phyloP scores from a whole-genome alignment of 2,888 invertebrate genomes.

The Psylliodes chrysocephalus region DNA sequence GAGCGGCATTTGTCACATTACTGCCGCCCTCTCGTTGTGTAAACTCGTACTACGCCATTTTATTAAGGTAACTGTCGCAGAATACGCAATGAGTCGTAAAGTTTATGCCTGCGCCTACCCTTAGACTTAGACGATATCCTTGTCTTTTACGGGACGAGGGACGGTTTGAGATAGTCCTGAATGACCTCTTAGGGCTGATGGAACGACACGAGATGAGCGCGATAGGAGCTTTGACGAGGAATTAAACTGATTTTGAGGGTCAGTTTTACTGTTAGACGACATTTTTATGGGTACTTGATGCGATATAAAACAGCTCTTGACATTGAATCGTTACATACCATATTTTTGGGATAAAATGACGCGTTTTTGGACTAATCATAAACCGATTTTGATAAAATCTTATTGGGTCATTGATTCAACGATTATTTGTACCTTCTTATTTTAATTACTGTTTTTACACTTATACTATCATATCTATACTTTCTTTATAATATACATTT shows the following conservation, averaged over 20 bases:
- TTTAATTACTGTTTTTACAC: too few relatives aligned
- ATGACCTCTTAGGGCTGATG: constrained; percentile 61
- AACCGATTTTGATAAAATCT: too few relatives aligned
- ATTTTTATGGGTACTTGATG: constrained; percentile 19
- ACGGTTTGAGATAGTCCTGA: constrained; percentile 60
- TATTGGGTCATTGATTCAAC: too few relatives aligned
- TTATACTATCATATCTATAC: too few relatives aligned
- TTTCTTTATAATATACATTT: too few relatives aligned
- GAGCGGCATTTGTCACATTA: neutral
- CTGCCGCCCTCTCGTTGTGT: constrained; percentile 38
- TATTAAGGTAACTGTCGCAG: constrained; percentile 65
- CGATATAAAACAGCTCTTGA: constrained; percentile 13
- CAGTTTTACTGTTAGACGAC: constrained; percentile 30
- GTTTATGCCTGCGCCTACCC: constrained; percentile 63
- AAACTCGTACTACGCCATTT: constrained; percentile 55
- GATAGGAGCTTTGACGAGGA: constrained; percentile 59
- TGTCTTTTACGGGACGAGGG: constrained; percentile 60
- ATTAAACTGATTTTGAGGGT: constrained; percentile 52
- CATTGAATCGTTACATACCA: neutral
- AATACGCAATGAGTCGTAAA: constrained; percentile 65
- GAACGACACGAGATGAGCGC: constrained; percentile 57
- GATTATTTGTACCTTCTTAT: too few relatives aligned
- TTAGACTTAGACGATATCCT: constrained; percentile 59
- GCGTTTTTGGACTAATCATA: too few relatives aligned
- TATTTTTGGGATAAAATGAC: too few relatives aligned